Evolutionary conservation across 2,113 vertebrate genomes (phyloP).

Genomic region (Hucho hucho): DNA sequence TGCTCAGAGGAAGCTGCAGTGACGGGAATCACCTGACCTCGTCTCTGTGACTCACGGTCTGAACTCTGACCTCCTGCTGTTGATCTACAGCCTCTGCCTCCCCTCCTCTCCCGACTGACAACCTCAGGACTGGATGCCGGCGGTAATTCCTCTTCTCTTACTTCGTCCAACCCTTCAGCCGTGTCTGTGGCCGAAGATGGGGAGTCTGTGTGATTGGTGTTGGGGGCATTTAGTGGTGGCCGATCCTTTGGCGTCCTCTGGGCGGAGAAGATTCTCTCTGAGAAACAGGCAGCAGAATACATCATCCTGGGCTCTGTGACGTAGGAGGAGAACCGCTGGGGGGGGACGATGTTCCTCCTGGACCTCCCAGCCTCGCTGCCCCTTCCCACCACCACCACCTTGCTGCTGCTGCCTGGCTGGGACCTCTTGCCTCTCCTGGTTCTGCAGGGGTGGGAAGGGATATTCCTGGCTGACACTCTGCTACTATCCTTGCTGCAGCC

Average conservation of each 20-base stretch:
- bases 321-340: constrained; percentile 86
- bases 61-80: constrained; percentile 8
- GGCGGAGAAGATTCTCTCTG: constrained; percentile 72
- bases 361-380: constrained; percentile 66
- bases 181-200: constrained; percentile 41
- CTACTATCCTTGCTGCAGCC: constrained; percentile 18
- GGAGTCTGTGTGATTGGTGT: constrained; percentile 47
- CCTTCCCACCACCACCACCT: neutral
- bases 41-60: constrained; percentile 11
- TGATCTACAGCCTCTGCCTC: constrained; percentile 6
- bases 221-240: constrained; percentile 15
- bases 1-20: constrained; percentile 24
- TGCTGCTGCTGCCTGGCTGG: constrained; percentile 44
- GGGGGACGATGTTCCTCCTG: constrained; percentile 83
- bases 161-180: constrained; percentile 15
- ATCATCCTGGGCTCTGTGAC: constrained; percentile 82
- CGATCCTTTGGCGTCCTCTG: constrained; percentile 68
- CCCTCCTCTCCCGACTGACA: neutral
- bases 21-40: constrained; percentile 9
- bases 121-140: constrained; percentile 2
- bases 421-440: constrained; percentile 10
- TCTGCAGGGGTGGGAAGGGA: neutral
- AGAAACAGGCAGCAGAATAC: constrained; percentile 72
- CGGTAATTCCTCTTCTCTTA: neutral
- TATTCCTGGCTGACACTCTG: constrained; percentile 9